Evolutionary conservation across 2,113 vertebrate genomes (phyloP), one percentile per base, ranked within the genome.

Genomic region (Chascanopsetta lugubris): DNA sequence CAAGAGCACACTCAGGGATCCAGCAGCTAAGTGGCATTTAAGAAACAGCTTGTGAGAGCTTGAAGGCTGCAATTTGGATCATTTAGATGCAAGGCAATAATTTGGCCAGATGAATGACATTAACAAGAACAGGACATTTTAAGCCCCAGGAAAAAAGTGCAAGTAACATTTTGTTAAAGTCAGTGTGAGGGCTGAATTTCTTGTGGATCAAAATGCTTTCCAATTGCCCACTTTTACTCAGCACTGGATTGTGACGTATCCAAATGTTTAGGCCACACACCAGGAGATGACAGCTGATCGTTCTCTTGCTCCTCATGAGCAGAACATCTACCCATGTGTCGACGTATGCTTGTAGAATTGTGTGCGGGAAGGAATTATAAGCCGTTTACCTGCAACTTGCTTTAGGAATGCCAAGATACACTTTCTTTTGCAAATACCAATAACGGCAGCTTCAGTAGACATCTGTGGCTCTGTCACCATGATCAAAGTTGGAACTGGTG

Each of bases 11-110:
- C 67, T 84, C 79, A 65, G 74, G 56, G 62, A 85, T 89, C 84
- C 83, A 70, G 81, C 62, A 84, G 87, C 83, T 87, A 85, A 86
- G 81, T 90, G 88, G 85, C 87, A 91, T 91, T 92, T 88, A 89
- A 82, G 82, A 79, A 86, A 83, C 84, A 82, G 88, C 80, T 85
- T 83, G 82, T 80, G 62, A 79, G 77, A 79, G 72, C 58, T 77
- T 66, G 75, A 77, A 79, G 82, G 64, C 84, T 83, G 80, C 72
- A 77, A 86, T 87, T 88, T 85, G 63, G 83, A 80, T 72, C 69
- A 84, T 85, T 90, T 83, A 85, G 85, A 86, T 49, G 21, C 83
- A 56, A 72, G 61, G 59, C 83, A 84, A 84, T 88, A 76, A 90
- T 93, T 90, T 89, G 74, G 74, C 69, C 73, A 83, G 78, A 85